Percentiles rank a stretch among this genome's conserved stretches.
phyloP scores from a whole-genome alignment of 2,113 vertebrate species.

The Rattus rattus region DNA sequence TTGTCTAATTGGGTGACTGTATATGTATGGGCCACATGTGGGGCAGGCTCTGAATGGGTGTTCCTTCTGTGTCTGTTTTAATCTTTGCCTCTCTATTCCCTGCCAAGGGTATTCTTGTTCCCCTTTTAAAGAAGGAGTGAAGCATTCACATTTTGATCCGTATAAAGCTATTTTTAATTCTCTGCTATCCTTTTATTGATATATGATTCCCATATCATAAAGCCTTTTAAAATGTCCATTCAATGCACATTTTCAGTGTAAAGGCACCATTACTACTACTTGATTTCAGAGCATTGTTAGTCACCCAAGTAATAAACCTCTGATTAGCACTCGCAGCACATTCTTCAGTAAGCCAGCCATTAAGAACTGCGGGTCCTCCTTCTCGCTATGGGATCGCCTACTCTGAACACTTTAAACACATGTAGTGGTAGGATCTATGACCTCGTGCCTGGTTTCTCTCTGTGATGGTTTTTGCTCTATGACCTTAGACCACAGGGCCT shows the following conservation, averaged over 20 bases:
- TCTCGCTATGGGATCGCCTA: background rate
- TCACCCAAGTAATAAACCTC: background rate
- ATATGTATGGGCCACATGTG: no score
- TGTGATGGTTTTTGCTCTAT: background rate
- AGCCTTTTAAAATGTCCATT: background rate
- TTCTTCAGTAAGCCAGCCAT: background rate
- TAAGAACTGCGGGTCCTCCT: background rate
- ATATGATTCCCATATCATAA: slow-evolving; percentile 22
- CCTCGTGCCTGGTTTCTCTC: background rate
- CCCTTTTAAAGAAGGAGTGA: no score
- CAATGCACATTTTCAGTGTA: slow-evolving; percentile 13
- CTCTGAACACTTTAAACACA: background rate
- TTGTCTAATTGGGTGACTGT: no score
- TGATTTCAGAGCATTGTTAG: slow-evolving; percentile 51
- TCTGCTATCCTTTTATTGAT: background rate
- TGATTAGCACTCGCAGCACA: background rate
- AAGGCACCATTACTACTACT: background rate
- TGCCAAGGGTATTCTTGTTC: no score
- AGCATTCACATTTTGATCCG: no score
- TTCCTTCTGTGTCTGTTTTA: no score
- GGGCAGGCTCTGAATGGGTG: no score
- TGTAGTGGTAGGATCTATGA: background rate
- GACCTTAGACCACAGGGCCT: background rate
- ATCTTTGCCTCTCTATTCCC: no score
- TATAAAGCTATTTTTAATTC: no score